A percentile compares a stretch with the other conserved stretches of the same genome.
These are phyloP conservation scores for Drosophila anomelani DNA, from an alignment of 2,888 invertebrate genomes.

Conservation along the genomic window DNA sequence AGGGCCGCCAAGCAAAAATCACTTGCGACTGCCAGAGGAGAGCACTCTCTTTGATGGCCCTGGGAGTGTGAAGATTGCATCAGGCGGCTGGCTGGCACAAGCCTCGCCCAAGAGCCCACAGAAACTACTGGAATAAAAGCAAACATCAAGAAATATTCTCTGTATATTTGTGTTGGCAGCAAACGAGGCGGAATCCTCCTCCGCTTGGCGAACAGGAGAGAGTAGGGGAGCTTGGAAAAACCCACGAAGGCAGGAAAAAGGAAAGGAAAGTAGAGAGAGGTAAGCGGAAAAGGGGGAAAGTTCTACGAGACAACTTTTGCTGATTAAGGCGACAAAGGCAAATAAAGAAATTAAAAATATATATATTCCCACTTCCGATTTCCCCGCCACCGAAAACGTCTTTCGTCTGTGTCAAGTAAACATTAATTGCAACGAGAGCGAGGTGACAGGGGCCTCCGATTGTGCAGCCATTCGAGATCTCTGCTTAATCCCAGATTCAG, in stretches of 20 bases:
- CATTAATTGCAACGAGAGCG: constrained; percentile 16
- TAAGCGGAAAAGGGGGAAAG: constrained; percentile 16
- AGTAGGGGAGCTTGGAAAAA: constrained; percentile 16
- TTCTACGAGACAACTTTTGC: constrained; percentile 39
- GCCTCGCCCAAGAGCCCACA: constrained; percentile 13
- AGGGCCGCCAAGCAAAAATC: constrained; percentile 22
- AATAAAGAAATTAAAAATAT: constrained; percentile 38
- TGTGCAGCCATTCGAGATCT: constrained; percentile 30
- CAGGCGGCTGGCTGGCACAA: background rate
- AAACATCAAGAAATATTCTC: constrained; percentile 39
- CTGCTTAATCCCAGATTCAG: constrained; percentile 16
- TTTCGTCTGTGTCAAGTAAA: constrained; percentile 7
- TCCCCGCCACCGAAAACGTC: constrained; percentile 6
- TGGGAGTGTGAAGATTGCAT: constrained; percentile 37
- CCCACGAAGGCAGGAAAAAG: constrained; percentile 23
- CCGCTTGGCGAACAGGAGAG: constrained; percentile 22
- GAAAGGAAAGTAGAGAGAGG: constrained; percentile 18
- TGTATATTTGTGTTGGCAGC: constrained; percentile 35
- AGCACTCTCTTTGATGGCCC: constrained; percentile 35
- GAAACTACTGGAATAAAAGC: constrained; percentile 42
- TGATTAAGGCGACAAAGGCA: constrained; percentile 49
- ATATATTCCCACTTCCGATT: constrained; percentile 4
- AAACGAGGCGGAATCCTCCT: constrained; percentile 30
- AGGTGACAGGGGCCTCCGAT: constrained; percentile 24
- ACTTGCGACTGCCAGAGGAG: constrained; percentile 4